A percentile compares a stretch with the other conserved stretches of the same genome.
phyloP scores from a whole-genome alignment of 2,113 vertebrate species.

The Echinops telfairi region DNA sequence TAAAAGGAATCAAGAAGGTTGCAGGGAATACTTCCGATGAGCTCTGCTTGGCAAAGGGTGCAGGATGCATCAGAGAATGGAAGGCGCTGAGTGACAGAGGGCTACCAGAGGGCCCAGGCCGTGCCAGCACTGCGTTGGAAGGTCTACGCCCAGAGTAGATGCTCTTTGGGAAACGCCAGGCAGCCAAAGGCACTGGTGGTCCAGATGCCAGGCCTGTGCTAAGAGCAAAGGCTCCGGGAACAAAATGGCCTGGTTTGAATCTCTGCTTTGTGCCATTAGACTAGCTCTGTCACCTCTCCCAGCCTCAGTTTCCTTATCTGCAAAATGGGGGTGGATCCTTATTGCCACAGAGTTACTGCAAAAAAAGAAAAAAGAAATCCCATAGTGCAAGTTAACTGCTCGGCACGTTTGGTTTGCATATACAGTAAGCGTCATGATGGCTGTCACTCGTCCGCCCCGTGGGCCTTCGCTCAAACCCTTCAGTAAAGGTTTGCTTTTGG shows the following conservation, averaged over 20 bases:
- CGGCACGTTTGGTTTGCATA: background rate
- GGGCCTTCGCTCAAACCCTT: conserved; percentile 50
- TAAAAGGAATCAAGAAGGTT: background rate
- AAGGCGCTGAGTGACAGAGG: too few species aligned
- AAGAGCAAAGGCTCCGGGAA: background rate
- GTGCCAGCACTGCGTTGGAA: background rate
- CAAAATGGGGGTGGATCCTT: background rate
- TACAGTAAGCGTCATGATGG: background rate
- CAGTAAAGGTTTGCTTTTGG: conserved; percentile 60
- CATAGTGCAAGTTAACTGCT: background rate
- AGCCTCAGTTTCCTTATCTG: conserved; percentile 12
- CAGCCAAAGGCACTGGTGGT: background rate
- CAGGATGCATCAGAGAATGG: background rate
- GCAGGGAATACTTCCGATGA: background rate
- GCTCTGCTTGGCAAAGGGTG: background rate
- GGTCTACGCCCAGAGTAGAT: background rate
- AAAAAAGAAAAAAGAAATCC: background rate
- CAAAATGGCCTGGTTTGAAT: background rate
- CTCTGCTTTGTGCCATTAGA: background rate
- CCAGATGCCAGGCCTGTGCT: conserved; percentile 13
- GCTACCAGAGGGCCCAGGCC: background rate
- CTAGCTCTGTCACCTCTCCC: background rate
- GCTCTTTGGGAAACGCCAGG: background rate
- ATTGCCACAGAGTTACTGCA: background rate
- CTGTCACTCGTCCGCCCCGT: background rate